Evolutionary conservation across 2,888 invertebrate species (phyloP).

Genomic region (Exocentrus adspersus): DNA sequence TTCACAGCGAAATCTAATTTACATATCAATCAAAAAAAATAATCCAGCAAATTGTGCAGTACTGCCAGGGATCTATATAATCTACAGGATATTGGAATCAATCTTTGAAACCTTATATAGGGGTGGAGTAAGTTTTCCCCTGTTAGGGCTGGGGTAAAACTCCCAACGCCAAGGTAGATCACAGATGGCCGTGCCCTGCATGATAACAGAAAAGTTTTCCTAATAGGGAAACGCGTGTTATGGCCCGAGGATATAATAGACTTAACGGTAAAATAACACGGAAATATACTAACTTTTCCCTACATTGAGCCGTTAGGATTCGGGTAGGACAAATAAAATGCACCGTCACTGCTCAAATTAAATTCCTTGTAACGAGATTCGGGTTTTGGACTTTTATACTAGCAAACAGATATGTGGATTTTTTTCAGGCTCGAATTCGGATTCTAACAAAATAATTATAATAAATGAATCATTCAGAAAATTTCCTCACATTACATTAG

Average conservation of each 20-base stretch:
- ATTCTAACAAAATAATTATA: no score
- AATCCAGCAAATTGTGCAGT: conserved; percentile 38
- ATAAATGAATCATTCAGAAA: no score
- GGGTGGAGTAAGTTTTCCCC: conserved; percentile 20
- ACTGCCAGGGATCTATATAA: conserved; percentile 35
- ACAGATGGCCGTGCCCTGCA: conserved; percentile 48
- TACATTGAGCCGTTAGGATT: conserved; percentile 9
- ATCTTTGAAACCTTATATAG: conserved; percentile 35
- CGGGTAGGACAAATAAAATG: conserved; percentile 6
- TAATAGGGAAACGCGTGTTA: conserved; percentile 37
- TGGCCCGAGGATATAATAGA: conserved; percentile 19
- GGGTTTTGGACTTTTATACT: neutral
- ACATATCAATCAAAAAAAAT: conserved; percentile 48
- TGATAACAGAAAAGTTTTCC: conserved; percentile 51
- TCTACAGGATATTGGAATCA: conserved; percentile 44
- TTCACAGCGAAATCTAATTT: conserved; percentile 37
- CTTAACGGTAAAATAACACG: conserved; percentile 9
- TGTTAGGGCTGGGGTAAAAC: conserved; percentile 28
- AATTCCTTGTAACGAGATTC: neutral
- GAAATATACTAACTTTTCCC: conserved; percentile 7
- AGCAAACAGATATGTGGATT: no score
- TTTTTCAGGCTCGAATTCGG: no score
- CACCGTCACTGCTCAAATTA: no score
- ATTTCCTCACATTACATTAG: no score
- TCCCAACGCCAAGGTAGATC: conserved; percentile 36